phyloP scores from a whole-genome alignment of 2,113 vertebrate genomes.

The Dromas ardeola region DNA sequence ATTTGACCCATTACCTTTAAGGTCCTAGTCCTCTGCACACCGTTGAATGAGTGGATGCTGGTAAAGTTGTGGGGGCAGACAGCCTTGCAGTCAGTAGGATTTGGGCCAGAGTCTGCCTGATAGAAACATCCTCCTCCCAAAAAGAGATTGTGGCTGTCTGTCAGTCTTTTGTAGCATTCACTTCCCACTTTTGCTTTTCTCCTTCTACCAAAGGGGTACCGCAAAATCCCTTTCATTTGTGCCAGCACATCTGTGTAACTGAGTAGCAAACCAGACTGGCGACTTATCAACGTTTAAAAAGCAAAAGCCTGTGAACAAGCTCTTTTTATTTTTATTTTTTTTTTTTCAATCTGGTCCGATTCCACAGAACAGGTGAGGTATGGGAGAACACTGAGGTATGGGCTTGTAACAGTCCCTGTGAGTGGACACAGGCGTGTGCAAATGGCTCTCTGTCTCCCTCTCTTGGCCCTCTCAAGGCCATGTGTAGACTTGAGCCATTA shows the following conservation, averaged over 20 bases:
- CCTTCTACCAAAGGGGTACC: not conserved
- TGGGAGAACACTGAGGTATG: no score
- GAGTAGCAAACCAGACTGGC: not conserved
- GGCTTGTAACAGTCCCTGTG: accelerated
- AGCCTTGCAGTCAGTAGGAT: not conserved
- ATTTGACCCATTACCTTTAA: not conserved
- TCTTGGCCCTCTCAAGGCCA: conserved; percentile 35
- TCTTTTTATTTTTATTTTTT: not conserved
- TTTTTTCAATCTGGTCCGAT: not conserved
- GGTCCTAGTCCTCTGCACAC: not conserved
- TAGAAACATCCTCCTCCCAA: not conserved
- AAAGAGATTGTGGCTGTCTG: not conserved
- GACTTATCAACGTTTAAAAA: not conserved
- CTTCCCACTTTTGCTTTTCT: not conserved
- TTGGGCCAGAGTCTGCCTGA: not conserved
- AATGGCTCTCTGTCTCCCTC: conserved; percentile 55
- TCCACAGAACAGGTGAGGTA: not conserved
- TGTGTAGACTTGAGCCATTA: not conserved
- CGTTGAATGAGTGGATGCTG: not conserved
- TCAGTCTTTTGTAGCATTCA: not conserved
- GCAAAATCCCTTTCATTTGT: not conserved
- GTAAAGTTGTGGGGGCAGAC: not conserved
- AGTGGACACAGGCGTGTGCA: not conserved
- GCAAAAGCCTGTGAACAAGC: not conserved
- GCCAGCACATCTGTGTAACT: not conserved